phyloP scores from a whole-genome alignment of 2,888 invertebrate species.

The Drosophila cyrtoloma region DNA sequence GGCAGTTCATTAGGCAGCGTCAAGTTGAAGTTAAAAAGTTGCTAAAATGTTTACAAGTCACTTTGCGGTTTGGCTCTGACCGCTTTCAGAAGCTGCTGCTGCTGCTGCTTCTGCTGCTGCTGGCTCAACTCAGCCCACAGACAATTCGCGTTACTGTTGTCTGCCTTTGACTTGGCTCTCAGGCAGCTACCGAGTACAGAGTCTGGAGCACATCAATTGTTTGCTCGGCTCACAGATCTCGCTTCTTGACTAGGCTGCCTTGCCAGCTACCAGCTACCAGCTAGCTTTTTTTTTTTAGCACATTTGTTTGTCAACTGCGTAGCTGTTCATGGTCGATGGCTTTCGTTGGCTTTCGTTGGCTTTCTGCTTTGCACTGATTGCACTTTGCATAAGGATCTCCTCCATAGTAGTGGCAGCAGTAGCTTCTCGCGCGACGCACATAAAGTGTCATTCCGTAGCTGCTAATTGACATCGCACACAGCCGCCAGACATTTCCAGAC shows the following conservation, averaged over 20 bases:
- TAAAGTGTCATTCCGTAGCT: conserved; percentile 85
- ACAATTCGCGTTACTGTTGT: conserved; percentile 76
- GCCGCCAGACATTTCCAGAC: conserved; percentile 44
- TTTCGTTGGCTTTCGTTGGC: conserved; percentile 67
- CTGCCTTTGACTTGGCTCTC: conserved; percentile 40
- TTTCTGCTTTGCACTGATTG: conserved; percentile 83
- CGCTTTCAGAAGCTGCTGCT: conserved; percentile 28
- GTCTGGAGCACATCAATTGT: conserved; percentile 74
- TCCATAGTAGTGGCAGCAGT: conserved; percentile 16
- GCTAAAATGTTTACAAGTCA: conserved; percentile 82
- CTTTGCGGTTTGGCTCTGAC: conserved; percentile 59
- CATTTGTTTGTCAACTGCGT: conserved; percentile 79
- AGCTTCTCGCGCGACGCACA: conserved; percentile 80
- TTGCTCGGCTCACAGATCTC: conserved; percentile 68
- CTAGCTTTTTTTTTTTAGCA: conserved; percentile 2
- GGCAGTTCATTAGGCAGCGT: conserved; percentile 77
- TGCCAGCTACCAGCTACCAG: conserved; percentile 14
- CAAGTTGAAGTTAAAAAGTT: conserved; percentile 76
- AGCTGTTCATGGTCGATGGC: conserved; percentile 76
- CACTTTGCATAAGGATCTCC: conserved; percentile 74
- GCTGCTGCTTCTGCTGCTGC: conserved; percentile 1
- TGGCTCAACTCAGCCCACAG: conserved; percentile 32
- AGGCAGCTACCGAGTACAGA: conserved; percentile 4
- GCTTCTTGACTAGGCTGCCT: conserved; percentile 46
- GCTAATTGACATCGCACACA: conserved; percentile 85